Percentiles rank a stretch among this genome's conserved stretches.
These are phyloP conservation scores for Phymorhynchus buccinoides DNA, from an alignment of 1,140 invertebrate genomes.

Conservation along the genomic window DNA sequence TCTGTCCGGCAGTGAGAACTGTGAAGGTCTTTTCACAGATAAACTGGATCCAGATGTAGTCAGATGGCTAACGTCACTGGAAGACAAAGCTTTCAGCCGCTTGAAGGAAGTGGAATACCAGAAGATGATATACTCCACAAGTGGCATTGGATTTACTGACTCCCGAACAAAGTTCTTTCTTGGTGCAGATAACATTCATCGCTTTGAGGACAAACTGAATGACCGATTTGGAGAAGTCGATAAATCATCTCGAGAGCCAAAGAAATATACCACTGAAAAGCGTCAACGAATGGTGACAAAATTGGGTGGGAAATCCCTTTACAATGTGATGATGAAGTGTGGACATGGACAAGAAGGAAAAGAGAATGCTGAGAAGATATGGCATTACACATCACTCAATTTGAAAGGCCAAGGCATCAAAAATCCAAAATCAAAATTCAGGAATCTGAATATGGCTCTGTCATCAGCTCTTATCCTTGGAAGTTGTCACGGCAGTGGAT, in stretches of 20 bases:
- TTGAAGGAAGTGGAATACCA: slow-evolving; percentile 12
- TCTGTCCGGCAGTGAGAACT: slow-evolving; percentile 39
- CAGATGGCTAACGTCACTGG: not conserved
- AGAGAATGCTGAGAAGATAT: not conserved
- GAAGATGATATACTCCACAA: not conserved
- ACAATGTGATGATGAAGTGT: slow-evolving; percentile 13
- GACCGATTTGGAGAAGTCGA: slow-evolving; percentile 15
- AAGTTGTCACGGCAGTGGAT: not conserved
- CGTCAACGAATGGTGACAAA: slow-evolving; percentile 1
- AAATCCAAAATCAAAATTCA: not conserved
- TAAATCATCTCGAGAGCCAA: not conserved
- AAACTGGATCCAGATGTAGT: not conserved
- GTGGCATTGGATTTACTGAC: not conserved
- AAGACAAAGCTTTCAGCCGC: not conserved
- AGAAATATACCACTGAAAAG: slow-evolving; percentile 15
- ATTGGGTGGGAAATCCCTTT: slow-evolving; percentile 30
- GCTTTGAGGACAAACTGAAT: slow-evolving; percentile 6
- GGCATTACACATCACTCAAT: not conserved
- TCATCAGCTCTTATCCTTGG: slow-evolving; percentile 38
- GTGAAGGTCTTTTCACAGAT: slow-evolving; percentile 10
- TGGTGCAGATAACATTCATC: slow-evolving; percentile 11
- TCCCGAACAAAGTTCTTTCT: slow-evolving; percentile 4
- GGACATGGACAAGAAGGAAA: not conserved
- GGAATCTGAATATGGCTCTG: slow-evolving; percentile 12
- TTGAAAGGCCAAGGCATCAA: not conserved